Conservation (phyloP, 2,113 vertebrate species). For the Passer domesticus region DNA sequence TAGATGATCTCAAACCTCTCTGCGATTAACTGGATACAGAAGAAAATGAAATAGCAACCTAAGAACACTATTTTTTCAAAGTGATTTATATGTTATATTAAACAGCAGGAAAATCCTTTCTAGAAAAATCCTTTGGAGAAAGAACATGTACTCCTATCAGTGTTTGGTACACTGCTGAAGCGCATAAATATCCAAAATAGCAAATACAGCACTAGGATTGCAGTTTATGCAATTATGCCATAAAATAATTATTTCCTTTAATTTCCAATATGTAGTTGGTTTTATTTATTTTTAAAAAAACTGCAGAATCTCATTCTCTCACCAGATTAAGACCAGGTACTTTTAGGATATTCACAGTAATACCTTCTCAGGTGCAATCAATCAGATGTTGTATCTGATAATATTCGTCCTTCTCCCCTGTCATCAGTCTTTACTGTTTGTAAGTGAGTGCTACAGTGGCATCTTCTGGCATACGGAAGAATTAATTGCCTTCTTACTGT, state of each 20-base stretch:
- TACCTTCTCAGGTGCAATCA: neutral
- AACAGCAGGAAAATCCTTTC: neutral
- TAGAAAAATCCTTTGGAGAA: neutral
- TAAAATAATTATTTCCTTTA: slow-evolving; percentile 50
- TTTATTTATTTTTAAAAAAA: neutral
- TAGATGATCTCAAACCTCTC: neutral
- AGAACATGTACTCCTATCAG: neutral
- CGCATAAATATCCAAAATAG: slow-evolving; percentile 38
- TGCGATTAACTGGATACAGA: neutral
- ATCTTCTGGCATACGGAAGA: slow-evolving; percentile 63
- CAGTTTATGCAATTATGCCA: slow-evolving; percentile 30
- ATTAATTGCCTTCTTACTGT: neutral
- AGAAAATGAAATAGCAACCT: slow-evolving; percentile 47
- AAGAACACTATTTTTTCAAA: neutral
- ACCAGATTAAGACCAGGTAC: neutral
- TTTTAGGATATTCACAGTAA: neutral
- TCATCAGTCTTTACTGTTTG: neutral
- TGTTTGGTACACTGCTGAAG: slow-evolving; percentile 8
- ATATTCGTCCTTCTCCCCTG: neutral
- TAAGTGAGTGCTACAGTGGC: slow-evolving; percentile 65
- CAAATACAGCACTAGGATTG: slow-evolving; percentile 12
- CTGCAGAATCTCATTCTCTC: slow-evolving; percentile 7
- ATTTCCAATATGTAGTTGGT: neutral
- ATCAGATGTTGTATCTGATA: neutral
- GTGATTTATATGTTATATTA: slow-evolving; percentile 41